Base-by-base conservation (phyloP, 2,797 vertebrate genomes). In the Tapirus indicus region DNA sequence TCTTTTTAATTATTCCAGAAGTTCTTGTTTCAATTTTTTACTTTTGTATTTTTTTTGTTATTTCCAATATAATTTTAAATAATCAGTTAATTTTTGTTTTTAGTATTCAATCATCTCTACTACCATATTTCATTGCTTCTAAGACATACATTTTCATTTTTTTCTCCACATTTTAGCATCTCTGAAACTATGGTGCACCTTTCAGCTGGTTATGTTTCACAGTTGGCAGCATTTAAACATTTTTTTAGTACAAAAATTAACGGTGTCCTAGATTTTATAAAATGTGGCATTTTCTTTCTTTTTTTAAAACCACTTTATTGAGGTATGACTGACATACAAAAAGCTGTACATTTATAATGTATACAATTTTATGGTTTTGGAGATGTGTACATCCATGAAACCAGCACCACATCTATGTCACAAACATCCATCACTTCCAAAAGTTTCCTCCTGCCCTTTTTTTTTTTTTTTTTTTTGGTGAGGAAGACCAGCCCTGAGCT, bases 251-350 rank as follows among this genome's bases (percentile, higher is more conserved):
- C n/a, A 71, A 52, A 97, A 85, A 66, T 94, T 72, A 56, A 71
- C 25, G 7, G 20, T 93, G 8, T 74, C 38, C 47, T 75, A 47
- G 29, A 71, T 74, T 96, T 88, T 87, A 64, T 75, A 92, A 90
- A 94, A 49, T 71, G 29, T 18, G 66, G 23, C 64, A 69, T 80
- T 97, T 96, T 80, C 12, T 85, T 92, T 88, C 41, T 91, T 21
- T 68, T 27, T 60, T 49, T 80, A 71, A 60, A 91, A 11, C 10
- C 4, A 27, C 35, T 75, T 84, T 54, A 38, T 66, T 41, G 35
- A 56, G 29, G 23, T 68, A 20, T 29, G 29, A 58, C 35, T 68
- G 49, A n/a, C 49, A 27, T 86, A 77, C 38, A 86, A 90, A 93
- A n/a, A 77, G 20, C 14, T 35, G 12, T 20, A 58, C 6, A 5